Conservation (phyloP, 2,888 invertebrate species). For the Ephialtes manifestator region DNA sequence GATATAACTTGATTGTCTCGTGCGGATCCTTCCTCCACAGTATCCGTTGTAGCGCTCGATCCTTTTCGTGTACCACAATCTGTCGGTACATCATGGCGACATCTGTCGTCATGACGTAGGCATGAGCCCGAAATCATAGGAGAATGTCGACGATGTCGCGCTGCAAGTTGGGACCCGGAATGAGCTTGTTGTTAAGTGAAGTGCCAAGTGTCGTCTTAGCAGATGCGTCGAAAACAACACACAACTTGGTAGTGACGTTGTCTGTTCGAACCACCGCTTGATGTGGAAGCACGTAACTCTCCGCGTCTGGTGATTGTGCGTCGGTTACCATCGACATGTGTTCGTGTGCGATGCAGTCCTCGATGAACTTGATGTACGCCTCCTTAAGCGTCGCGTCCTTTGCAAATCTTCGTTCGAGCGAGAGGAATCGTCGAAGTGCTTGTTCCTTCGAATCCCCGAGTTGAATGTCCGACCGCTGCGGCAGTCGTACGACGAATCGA, state of each 20-base stretch:
- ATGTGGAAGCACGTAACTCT: conserved; percentile 41
- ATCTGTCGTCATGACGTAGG: conserved; percentile 56
- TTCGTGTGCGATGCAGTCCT: conserved; percentile 69
- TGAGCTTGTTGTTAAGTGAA: conserved; percentile 50
- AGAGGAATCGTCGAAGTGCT: conserved; percentile 67
- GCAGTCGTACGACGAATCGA: conserved; percentile 67
- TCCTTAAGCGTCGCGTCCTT: conserved; percentile 44
- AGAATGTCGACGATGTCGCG: conserved; percentile 34
- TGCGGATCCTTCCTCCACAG: conserved; percentile 20
- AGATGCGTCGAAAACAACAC: no score
- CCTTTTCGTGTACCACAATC: conserved; percentile 34
- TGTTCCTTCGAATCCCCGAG: conserved; percentile 70
- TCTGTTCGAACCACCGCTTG: conserved; percentile 49
- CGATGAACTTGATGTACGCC: conserved; percentile 69
- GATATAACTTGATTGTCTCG: background rate
- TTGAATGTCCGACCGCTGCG: conserved; percentile 37
- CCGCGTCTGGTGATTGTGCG: background rate
- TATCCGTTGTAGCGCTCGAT: conserved; percentile 25
- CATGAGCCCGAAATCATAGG: conserved; percentile 42
- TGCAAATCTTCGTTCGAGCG: conserved; percentile 69
- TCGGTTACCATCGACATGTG: conserved; percentile 70
- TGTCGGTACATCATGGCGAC: conserved; percentile 60
- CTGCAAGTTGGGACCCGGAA: conserved; percentile 54
- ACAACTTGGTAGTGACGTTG: conserved; percentile 35
- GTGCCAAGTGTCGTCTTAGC: no score